Percentiles rank a stretch among this genome's conserved stretches.
These are phyloP conservation scores for Meloidogyne exigua DNA, from an alignment of 1,140 invertebrate species.

Conservation along the genomic window DNA sequence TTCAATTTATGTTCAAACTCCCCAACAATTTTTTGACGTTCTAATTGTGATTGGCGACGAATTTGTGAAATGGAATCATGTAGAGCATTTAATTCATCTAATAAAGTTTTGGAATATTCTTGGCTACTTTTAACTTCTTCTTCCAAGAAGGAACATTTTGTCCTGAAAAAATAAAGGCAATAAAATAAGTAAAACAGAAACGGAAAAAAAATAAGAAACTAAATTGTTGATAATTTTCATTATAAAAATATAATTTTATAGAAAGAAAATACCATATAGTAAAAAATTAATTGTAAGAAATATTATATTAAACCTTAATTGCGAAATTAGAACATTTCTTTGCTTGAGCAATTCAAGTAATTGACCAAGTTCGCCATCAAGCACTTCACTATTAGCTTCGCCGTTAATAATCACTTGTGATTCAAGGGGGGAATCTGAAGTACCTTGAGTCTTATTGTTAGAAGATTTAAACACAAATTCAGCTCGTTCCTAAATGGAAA, in stretches of 20 bases:
- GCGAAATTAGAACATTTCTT: constrained; percentile 3
- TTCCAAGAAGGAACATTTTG: constrained; percentile 30
- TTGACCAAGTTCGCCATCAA: constrained; percentile 14
- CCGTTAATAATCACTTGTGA: neutral
- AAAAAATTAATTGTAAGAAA: too few relatives aligned
- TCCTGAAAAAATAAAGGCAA: constrained; percentile 18
- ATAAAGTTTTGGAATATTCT: constrained; percentile 21
- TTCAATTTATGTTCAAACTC: constrained; percentile 14
- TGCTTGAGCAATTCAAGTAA: constrained; percentile 13
- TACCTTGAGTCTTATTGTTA: neutral
- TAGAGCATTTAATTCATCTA: constrained; percentile 23
- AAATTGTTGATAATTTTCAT: too few relatives aligned
- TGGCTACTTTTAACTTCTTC: constrained; percentile 23
- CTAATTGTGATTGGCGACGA: constrained; percentile 10
- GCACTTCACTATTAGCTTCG: neutral
- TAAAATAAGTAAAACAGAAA: too few relatives aligned
- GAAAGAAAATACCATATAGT: too few relatives aligned
- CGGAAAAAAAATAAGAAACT: neutral
- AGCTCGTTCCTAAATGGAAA: neutral
- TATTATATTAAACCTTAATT: constrained; percentile 12
- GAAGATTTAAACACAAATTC: constrained; percentile 2
- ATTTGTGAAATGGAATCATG: constrained; percentile 9
- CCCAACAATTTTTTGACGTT: constrained; percentile 7
- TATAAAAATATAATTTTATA: too few relatives aligned
- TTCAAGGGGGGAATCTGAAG: neutral